These are phyloP conservation scores for Tupaia tana DNA, from an alignment of 2,113 vertebrate species.

Conservation along the genomic window DNA sequence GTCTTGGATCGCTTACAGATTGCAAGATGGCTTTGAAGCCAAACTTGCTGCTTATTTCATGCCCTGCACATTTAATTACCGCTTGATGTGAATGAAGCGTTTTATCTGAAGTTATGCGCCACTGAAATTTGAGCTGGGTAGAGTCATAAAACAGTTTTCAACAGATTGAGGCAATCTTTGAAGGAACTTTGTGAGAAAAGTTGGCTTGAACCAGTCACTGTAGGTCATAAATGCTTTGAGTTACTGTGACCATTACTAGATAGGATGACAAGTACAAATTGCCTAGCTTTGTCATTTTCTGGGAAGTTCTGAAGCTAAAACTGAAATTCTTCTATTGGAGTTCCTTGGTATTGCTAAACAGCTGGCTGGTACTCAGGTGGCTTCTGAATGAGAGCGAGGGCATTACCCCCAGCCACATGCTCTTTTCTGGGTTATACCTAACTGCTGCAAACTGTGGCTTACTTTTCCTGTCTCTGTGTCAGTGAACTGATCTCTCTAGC, in stretches of 20 bases:
- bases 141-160: constrained; percentile 58
- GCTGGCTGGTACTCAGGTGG: background rate
- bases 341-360: background rate
- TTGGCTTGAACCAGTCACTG: constrained; percentile 26
- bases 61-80: constrained; percentile 70
- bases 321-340: background rate
- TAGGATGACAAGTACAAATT: background rate
- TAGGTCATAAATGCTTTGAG: constrained; percentile 43
- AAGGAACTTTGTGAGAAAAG: constrained; percentile 43
- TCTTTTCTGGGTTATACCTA: background rate
- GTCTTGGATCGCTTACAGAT: constrained; percentile 61
- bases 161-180: constrained; percentile 41
- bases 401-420: background rate
- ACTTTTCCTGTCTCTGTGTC: background rate
- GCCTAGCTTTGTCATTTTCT: background rate
- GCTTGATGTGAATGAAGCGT: constrained; percentile 62
- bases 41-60: constrained; percentile 76
- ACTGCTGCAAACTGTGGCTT: background rate
- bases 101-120: constrained; percentile 46
- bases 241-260: background rate
- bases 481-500: background rate
- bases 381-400: background rate
- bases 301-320: background rate
- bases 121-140: constrained; percentile 42
- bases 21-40: constrained; percentile 72